Evolutionary conservation across 2,888 invertebrate genomes (phyloP).

Genomic region (Adela reaumurella): DNA sequence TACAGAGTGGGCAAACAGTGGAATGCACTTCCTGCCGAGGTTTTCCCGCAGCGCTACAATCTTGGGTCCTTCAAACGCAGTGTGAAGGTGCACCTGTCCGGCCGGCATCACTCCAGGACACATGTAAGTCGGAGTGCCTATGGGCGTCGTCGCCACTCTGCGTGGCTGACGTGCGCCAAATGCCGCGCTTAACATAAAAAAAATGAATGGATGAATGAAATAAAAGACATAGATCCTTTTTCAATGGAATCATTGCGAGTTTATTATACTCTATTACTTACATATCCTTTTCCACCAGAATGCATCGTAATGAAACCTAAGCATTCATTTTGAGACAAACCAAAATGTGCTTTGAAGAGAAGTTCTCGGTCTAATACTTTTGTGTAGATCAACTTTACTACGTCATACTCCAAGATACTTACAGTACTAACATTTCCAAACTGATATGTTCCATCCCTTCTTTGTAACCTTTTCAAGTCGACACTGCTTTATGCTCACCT

Average conservation of each 20-base stretch:
- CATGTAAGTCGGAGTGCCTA: too few species aligned
- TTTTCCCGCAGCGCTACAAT: too few species aligned
- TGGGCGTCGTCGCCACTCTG: too few species aligned
- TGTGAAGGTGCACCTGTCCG: too few species aligned
- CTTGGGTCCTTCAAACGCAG: too few species aligned
- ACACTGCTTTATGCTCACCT: too few species aligned
- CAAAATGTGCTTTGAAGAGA: neutral
- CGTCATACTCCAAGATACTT: conserved; percentile 51
- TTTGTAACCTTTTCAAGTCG: too few species aligned
- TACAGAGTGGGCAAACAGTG: too few species aligned
- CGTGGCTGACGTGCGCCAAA: too few species aligned
- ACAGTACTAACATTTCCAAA: conserved; percentile 47
- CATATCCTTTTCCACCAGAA: conserved; percentile 42
- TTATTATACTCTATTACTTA: conserved; percentile 47
- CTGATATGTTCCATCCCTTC: conserved; percentile 34
- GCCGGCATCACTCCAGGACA: neutral
- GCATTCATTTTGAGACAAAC: conserved; percentile 5
- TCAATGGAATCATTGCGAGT: conserved; percentile 57
- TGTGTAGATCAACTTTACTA: neutral
- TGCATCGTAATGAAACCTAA: conserved; percentile 36
- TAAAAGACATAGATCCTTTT: neutral
- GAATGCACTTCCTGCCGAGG: too few species aligned
- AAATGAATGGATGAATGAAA: neutral
- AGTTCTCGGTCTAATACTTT: neutral
- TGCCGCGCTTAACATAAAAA: too few species aligned